phyloP scores from a whole-genome alignment of 2,888 invertebrate species.

The Theodoxus fluviatilis region DNA sequence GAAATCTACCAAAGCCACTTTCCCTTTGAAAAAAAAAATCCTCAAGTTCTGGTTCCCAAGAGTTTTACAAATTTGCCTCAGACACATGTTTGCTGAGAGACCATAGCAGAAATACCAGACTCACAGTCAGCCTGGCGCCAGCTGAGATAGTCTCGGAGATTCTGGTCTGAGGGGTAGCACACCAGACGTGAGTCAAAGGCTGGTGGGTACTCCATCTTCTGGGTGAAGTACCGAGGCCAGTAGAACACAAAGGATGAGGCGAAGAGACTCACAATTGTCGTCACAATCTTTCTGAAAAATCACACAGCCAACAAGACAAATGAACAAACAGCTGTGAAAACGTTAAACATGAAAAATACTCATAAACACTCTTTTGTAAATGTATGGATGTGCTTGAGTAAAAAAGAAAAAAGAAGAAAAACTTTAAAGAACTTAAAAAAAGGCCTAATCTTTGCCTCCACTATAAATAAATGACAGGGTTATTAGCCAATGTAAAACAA shows the following conservation, averaged over 20 bases:
- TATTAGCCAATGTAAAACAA: neutral
- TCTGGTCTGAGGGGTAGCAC: slow-evolving; percentile 85
- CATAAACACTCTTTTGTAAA: no score
- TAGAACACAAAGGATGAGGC: slow-evolving; percentile 85
- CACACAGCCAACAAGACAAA: neutral
- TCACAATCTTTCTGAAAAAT: slow-evolving; percentile 76
- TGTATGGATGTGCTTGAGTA: no score
- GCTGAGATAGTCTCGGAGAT: slow-evolving; percentile 71
- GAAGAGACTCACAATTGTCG: slow-evolving; percentile 87
- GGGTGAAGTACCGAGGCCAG: slow-evolving; percentile 84
- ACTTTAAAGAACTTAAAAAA: no score
- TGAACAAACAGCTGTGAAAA: neutral
- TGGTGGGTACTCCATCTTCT: slow-evolving; percentile 81
- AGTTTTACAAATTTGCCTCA: no score
- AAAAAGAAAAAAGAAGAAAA: no score
- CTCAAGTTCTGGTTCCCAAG: no score
- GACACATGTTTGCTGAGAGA: no score
- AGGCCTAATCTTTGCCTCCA: no score
- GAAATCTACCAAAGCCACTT: no score
- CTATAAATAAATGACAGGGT: neutral
- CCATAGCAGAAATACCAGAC: no score
- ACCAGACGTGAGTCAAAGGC: slow-evolving; percentile 91
- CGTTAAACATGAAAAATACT: no score
- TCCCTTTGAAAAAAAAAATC: no score
- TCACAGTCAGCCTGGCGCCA: slow-evolving; percentile 66